Conservation (phyloP, 2,888 invertebrate species). For the Augiades crinisus region DNA sequence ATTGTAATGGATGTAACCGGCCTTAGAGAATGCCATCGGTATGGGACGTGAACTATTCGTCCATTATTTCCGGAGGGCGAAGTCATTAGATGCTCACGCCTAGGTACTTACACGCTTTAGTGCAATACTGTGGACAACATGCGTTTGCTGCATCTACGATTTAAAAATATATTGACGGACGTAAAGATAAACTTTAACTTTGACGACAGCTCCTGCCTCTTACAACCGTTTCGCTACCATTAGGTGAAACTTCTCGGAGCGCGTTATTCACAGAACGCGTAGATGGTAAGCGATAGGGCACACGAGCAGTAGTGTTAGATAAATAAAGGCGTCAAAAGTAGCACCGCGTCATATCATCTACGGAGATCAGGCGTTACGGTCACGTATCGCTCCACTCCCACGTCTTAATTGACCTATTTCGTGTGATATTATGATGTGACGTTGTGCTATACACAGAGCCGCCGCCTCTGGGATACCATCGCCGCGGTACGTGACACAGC, state of each 20-base stretch:
- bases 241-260: constrained; percentile 3
- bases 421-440: constrained; percentile 73
- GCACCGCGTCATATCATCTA: constrained; percentile 57
- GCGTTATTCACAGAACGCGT: constrained; percentile 10
- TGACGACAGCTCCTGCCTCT: no score
- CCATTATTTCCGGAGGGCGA: constrained; percentile 49
- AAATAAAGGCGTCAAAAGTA: constrained; percentile 71
- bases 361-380: constrained; percentile 72
- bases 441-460: constrained; percentile 47
- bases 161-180: no score
- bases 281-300: constrained; percentile 15
- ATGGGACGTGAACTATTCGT: constrained; percentile 7
- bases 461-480: constrained; percentile 74
- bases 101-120: constrained; percentile 23
- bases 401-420: constrained; percentile 81
- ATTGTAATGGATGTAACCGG: neutral
- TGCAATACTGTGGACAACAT: neutral
- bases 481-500: constrained; percentile 67
- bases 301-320: constrained; percentile 43
- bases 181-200: neutral
- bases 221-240: constrained; percentile 3
- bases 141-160: no score
- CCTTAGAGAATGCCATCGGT: neutral
- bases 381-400: constrained; percentile 75
- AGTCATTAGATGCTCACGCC: constrained; percentile 53